phyloP scores from a whole-genome alignment of 2,797 vertebrate genomes.

The Picus viridis region DNA sequence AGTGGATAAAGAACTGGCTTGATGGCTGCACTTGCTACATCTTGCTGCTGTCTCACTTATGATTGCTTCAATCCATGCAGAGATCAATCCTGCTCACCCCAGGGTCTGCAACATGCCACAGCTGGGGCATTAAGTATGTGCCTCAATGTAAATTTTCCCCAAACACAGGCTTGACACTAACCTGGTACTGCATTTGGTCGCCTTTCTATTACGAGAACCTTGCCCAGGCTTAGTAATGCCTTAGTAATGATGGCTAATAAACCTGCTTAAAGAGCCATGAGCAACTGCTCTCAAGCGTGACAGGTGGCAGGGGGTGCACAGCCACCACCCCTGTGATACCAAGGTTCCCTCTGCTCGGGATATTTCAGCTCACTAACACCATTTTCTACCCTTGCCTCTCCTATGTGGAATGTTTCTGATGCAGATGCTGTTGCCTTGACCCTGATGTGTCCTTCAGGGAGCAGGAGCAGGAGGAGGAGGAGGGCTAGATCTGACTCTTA shows the following conservation, averaged over 20 bases:
- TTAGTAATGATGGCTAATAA: neutral
- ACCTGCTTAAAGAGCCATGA: neutral
- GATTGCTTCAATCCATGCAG: rapidly evolving
- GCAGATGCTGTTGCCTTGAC: rapidly evolving
- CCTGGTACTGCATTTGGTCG: neutral
- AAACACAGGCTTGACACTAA: neutral
- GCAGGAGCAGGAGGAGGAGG: neutral
- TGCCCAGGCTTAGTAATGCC: neutral
- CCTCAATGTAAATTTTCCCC: neutral
- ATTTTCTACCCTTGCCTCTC: neutral
- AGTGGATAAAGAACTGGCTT: too few relatives aligned
- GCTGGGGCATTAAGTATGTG: neutral
- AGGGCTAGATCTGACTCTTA: neutral
- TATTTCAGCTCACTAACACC: neutral
- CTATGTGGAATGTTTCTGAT: rapidly evolving
- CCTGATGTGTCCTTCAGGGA: neutral
- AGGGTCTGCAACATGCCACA: neutral
- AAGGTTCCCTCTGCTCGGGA: neutral
- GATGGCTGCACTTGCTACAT: neutral
- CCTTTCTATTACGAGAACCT: neutral
- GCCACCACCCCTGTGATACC: neutral
- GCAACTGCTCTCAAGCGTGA: neutral
- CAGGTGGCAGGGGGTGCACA: neutral
- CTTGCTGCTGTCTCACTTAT: neutral
- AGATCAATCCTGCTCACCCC: neutral